Percentiles rank a stretch among this genome's conserved stretches.
Evolutionary conservation across 2,797 vertebrate species (phyloP).

Genomic region (Lepilemur ruficaudatus): DNA sequence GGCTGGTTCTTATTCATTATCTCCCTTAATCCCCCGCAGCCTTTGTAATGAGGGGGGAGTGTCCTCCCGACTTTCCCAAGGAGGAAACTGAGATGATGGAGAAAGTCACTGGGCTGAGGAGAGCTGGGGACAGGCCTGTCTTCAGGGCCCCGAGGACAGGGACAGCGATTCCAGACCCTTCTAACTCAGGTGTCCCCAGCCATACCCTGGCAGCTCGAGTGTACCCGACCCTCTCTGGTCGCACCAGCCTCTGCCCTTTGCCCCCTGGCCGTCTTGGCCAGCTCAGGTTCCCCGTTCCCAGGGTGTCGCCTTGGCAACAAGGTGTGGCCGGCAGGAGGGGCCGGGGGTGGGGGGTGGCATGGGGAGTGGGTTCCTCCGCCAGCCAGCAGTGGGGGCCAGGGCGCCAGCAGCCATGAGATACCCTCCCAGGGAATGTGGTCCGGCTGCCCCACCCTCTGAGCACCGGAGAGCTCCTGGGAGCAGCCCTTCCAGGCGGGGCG

Average conservation of each 20-base stretch:
- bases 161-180: neutral
- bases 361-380: constrained; percentile 18
- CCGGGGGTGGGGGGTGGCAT: neutral
- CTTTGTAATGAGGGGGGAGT: constrained; percentile 25
- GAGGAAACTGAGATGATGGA: neutral
- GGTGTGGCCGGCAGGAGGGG: constrained; percentile 24
- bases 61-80: neutral
- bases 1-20: neutral
- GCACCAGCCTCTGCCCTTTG: neutral
- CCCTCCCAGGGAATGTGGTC: constrained; percentile 71
- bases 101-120: neutral
- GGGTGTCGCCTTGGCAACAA: neutral
- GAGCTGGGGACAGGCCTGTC: neutral
- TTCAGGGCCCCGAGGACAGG: neutral
- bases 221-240: neutral
- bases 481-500: neutral
- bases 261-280: neutral
- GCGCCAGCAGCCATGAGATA: constrained; percentile 74
- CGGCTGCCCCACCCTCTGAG: constrained; percentile 6
- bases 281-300: neutral
- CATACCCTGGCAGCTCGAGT: accelerated
- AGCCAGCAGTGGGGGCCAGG: neutral
- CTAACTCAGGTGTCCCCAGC: neutral
- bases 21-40: constrained; percentile 24
- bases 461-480: neutral